These are phyloP conservation scores for Clarias platycephalus DNA, from an alignment of 2,797 vertebrate species.

Conservation along the genomic window DNA sequence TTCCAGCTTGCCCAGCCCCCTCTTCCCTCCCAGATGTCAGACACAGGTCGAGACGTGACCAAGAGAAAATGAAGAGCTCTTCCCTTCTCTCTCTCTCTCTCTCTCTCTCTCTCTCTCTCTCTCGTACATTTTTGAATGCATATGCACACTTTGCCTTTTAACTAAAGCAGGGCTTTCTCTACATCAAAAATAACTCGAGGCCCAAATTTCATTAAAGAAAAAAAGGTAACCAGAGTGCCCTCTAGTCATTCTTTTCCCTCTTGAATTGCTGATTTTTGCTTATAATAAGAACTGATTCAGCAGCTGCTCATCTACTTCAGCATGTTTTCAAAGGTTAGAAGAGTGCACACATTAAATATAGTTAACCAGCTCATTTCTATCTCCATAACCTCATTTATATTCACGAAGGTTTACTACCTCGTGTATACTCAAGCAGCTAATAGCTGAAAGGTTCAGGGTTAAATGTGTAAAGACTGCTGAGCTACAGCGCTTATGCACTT, in stretches of 20 bases:
- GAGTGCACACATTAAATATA: background rate
- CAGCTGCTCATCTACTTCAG: slow-evolving; percentile 41
- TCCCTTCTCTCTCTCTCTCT: background rate
- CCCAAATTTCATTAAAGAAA: background rate
- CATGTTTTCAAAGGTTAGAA: slow-evolving; percentile 25
- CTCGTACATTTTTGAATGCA: background rate
- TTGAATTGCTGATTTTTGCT: slow-evolving; percentile 16
- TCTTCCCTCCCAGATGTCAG: slow-evolving; percentile 46
- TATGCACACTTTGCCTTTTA: background rate
- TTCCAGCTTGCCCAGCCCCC: slow-evolving; percentile 27
- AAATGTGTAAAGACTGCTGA: background rate
- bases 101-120: background rate
- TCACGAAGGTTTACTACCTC: background rate
- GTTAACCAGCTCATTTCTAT: background rate
- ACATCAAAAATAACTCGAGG: background rate
- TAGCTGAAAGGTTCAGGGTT: background rate
- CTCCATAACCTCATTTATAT: background rate
- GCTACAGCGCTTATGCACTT: background rate
- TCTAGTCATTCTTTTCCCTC: background rate
- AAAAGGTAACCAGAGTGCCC: background rate
- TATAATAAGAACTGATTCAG: slow-evolving; percentile 38
- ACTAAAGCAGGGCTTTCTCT: background rate
- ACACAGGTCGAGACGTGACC: slow-evolving; percentile 34
- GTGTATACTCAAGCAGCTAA: background rate
- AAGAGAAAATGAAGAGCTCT: slow-evolving; percentile 34